phyloP scores from a whole-genome alignment of 2,797 vertebrate genomes.

The Pipistrellus nathusii region DNA sequence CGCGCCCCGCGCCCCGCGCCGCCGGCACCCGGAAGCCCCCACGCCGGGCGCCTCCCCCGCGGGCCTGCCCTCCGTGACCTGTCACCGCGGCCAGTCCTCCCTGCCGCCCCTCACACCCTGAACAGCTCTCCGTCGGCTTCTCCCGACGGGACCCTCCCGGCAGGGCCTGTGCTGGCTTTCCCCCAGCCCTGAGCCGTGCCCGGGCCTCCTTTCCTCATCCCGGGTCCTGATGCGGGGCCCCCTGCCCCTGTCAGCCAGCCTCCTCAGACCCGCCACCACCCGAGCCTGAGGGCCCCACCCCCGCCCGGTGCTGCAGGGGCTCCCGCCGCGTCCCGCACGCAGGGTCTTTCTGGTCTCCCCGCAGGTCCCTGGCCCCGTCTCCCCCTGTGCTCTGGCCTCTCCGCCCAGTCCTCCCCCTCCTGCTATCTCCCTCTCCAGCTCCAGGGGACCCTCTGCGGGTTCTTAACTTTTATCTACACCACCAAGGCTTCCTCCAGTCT shows the following conservation, averaged over 20 bases:
- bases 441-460: background rate
- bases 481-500: constrained; percentile 10
- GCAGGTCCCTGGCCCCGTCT: background rate
- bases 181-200: background rate
- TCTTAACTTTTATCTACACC: constrained; percentile 23
- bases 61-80: background rate
- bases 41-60: background rate
- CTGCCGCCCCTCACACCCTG: background rate
- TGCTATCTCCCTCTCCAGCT: background rate
- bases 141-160: background rate
- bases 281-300: too few relatives aligned
- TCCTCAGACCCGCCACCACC: background rate
- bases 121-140: background rate
- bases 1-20: background rate
- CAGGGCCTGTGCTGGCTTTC: background rate
- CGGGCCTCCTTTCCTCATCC: background rate
- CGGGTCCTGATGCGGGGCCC: background rate
- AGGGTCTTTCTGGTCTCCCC: background rate
- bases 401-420: background rate
- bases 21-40: constrained; percentile 54
- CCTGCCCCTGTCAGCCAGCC: background rate
- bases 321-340: background rate
- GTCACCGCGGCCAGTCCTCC: background rate
- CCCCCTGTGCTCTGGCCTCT: background rate
- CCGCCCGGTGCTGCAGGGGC: background rate